Evolutionary conservation across 2,797 vertebrate species (phyloP), one percentile per base, ranked within the genome.

Genomic region (Argyrosomus regius): DNA sequence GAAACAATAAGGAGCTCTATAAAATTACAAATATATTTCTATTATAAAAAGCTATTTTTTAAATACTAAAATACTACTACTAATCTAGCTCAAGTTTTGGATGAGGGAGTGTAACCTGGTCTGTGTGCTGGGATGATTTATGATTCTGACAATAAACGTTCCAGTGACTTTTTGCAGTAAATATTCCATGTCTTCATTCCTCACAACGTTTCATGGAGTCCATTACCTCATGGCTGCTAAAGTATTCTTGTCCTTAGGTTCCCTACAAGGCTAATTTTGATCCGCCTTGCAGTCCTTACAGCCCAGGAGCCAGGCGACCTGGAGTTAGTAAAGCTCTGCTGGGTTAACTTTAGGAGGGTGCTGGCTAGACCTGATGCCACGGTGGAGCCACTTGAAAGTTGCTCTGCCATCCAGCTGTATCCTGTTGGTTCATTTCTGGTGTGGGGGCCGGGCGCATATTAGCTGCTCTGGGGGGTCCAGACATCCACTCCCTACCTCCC

Each of bases 21-120:
- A 97, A 96, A 97, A 97, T 97, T 96, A 96, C 95, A 98, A 95
- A 97, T 96, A 97, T 94, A 94, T 94, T 93, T 97, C 90, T 94
- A 92, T 95, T 93, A 95, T 94, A 95, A 96, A 94, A 96, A 95
- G 94, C 91, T 89, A 87, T 96, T 71, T 77, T 79, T 89, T 96
- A 97, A 97, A 97, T 97, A 96, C 93, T 22, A 22, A 22, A 22
- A 22, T 22, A 22, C 22, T 22, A 22, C 22, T 22, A 22, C 22
- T 22, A 22, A 22, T 22, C 22, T 22, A 92, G 94, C 95, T 95
- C 85, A 88, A 83, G 92, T 94, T 94, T 92, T 89, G 88, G 90
- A 88, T 39, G 78, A 83, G 82, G 83, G 86, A 85, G 89, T 78
- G 83, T 74, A 65, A 80, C 49, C 83, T 66, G 70, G 48, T 73